phyloP scores from a whole-genome alignment of 2,888 invertebrate genomes.

The Drosophila helvetica region DNA sequence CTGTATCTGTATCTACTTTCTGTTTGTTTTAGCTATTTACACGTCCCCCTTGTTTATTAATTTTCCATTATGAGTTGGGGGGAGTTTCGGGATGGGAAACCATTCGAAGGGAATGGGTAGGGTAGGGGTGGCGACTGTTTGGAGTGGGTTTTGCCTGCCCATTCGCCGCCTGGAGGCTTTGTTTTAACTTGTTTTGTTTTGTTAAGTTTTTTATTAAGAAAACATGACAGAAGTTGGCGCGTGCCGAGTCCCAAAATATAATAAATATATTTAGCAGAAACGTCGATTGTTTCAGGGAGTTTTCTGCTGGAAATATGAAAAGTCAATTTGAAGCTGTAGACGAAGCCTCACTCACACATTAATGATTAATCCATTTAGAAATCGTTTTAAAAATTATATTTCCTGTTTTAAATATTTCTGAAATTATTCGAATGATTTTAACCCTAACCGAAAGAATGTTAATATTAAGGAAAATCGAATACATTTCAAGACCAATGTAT shows the following conservation, averaged over 20 bases:
- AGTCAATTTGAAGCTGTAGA: neutral
- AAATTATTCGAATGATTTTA: too few species aligned
- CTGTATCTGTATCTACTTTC: constrained; percentile 38
- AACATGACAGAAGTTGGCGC: constrained; percentile 25
- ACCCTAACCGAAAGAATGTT: neutral
- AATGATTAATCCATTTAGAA: neutral
- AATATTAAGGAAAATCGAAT: neutral
- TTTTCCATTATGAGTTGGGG: constrained; percentile 70
- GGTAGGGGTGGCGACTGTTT: constrained; percentile 11
- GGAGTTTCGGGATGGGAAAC: constrained; percentile 3
- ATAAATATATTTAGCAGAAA: constrained; percentile 23
- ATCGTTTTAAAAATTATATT: neutral
- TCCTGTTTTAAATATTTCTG: neutral
- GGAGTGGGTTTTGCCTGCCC: constrained; percentile 3
- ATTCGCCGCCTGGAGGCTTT: constrained; percentile 25
- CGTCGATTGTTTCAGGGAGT: neutral
- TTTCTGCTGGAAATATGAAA: neutral
- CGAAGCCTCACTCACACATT: too few species aligned
- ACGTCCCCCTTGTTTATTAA: constrained; percentile 71
- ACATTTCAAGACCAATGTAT: too few species aligned
- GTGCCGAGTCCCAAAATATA: constrained; percentile 16
- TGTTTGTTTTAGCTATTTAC: constrained; percentile 72
- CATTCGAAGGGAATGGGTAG: constrained; percentile 5
- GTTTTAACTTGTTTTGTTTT: constrained; percentile 40
- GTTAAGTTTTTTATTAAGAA: constrained; percentile 40